Conservation (phyloP, 2,797 vertebrate genomes). For the Anniella stebbinsi region DNA sequence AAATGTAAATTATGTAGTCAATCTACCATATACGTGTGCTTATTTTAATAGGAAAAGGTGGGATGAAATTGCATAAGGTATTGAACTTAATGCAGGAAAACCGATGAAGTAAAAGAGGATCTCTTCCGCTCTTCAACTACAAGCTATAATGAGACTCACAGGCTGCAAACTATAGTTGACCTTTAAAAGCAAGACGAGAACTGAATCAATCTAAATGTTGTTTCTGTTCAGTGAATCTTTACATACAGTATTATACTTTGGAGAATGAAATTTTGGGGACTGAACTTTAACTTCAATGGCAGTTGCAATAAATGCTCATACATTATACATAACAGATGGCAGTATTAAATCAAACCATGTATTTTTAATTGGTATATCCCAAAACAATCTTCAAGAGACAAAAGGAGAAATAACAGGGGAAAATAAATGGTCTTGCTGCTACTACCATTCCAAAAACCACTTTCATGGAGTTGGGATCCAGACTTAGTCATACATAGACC, state of each 20-base stretch:
- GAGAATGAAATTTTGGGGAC: constrained; percentile 13
- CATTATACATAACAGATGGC: constrained; percentile 10
- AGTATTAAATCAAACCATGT: constrained; percentile 39
- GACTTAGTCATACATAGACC: too few species aligned
- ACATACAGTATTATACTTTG: constrained; percentile 53
- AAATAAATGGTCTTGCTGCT: constrained; percentile 5
- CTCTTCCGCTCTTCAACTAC: constrained; percentile 35
- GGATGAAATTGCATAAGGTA: constrained; percentile 25
- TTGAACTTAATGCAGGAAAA: constrained; percentile 49
- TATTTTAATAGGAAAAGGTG: constrained; percentile 54
- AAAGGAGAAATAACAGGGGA: constrained; percentile 20
- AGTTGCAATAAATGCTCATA: neutral
- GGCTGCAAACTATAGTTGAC: constrained; percentile 28
- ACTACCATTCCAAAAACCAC: neutral
- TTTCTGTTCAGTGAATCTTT: constrained; percentile 51
- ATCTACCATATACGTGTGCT: constrained; percentile 15
- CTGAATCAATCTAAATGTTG: constrained; percentile 39
- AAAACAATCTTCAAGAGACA: neutral
- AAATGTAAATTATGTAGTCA: constrained; percentile 34
- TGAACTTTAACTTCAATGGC: constrained; percentile 20
- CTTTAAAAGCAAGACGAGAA: constrained; percentile 11
- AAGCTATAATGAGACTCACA: constrained; percentile 1
- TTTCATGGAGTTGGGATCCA: neutral
- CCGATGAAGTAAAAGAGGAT: constrained; percentile 37
- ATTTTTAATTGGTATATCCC: constrained; percentile 11